Percentiles rank a stretch among this genome's conserved stretches.
phyloP scores from a whole-genome alignment of 2,888 invertebrate genomes.

The Andricus quercusramuli region DNA sequence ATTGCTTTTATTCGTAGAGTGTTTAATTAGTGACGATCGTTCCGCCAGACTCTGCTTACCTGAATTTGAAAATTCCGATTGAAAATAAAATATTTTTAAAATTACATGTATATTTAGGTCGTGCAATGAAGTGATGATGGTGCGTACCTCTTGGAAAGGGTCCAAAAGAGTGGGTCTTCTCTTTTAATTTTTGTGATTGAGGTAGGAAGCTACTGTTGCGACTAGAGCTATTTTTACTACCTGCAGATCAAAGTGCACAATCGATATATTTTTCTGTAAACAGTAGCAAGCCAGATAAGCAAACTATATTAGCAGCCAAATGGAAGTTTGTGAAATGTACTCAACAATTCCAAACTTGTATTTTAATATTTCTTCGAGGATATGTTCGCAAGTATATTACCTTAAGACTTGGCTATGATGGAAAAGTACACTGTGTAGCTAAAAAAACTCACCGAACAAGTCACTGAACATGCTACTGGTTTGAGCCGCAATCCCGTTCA shows the following conservation, averaged over 20 bases:
- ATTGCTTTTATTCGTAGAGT: constrained; percentile 85
- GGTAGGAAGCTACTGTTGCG: constrained; percentile 72
- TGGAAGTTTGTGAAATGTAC: not conserved
- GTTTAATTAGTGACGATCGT: constrained; percentile 92
- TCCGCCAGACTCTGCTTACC: constrained; percentile 90
- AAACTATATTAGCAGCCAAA: constrained; percentile 30
- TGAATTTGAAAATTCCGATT: constrained; percentile 36
- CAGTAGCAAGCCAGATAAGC: constrained; percentile 20
- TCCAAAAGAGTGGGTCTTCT: constrained; percentile 83
- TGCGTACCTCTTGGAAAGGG: constrained; percentile 87
- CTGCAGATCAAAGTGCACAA: constrained; percentile 60
- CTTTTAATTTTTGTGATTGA: constrained; percentile 80
- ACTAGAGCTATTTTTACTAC: constrained; percentile 75
- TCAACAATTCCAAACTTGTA: not conserved
- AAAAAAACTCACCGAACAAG: constrained; percentile 85
- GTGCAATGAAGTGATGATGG: constrained; percentile 30
- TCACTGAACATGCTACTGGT: constrained; percentile 97
- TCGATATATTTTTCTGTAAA: constrained; percentile 8
- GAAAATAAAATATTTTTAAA: constrained; percentile 45
- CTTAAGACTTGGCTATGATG: constrained; percentile 2
- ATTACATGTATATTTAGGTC: not conserved
- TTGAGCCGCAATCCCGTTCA: constrained; percentile 95
- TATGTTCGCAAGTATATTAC: not conserved
- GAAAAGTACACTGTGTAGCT: not conserved
- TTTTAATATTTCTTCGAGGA: constrained; percentile 14